Conservation (phyloP, 2,888 invertebrate species). For the Nomada fucata region DNA sequence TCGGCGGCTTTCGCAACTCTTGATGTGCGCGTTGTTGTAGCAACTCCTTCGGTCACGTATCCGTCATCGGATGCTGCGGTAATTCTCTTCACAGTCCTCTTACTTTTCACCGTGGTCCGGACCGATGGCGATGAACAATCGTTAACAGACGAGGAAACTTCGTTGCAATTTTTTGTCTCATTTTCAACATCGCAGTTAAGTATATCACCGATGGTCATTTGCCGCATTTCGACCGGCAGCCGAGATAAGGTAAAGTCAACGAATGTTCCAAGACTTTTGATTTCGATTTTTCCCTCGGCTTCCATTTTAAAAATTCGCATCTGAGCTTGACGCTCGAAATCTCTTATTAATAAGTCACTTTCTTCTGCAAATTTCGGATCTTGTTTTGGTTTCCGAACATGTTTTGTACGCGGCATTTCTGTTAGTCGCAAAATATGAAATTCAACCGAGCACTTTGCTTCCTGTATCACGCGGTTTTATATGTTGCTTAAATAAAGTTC, state of each 20-base stretch:
- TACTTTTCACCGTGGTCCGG: conserved; percentile 20
- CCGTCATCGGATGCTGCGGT: conserved; percentile 79
- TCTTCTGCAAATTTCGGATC: conserved; percentile 60
- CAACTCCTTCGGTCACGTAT: conserved; percentile 76
- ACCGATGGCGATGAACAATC: conserved; percentile 14
- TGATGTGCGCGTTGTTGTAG: conserved; percentile 61
- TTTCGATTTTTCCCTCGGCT: conserved; percentile 63
- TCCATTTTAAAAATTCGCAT: conserved; percentile 69
- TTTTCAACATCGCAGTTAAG: conserved; percentile 29
- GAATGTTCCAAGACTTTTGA: conserved; percentile 65
- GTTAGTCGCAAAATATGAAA: background rate
- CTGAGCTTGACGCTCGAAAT: conserved; percentile 73
- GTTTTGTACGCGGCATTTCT: conserved; percentile 80
- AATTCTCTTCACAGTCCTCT: conserved; percentile 58
- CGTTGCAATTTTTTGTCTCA: conserved; percentile 65
- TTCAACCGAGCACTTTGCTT: background rate
- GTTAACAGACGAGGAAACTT: conserved; percentile 51
- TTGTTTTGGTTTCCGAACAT: conserved; percentile 65
- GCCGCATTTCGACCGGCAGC: conserved; percentile 71
- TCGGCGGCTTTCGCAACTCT: conserved; percentile 24
- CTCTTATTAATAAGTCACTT: conserved; percentile 67
- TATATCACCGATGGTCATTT: conserved; percentile 73
- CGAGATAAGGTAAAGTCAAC: conserved; percentile 66
- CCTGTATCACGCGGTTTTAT: background rate
- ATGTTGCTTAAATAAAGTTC: background rate